Base-by-base conservation (phyloP, 2,797 vertebrate genomes). In the Sparus aurata region DNA sequence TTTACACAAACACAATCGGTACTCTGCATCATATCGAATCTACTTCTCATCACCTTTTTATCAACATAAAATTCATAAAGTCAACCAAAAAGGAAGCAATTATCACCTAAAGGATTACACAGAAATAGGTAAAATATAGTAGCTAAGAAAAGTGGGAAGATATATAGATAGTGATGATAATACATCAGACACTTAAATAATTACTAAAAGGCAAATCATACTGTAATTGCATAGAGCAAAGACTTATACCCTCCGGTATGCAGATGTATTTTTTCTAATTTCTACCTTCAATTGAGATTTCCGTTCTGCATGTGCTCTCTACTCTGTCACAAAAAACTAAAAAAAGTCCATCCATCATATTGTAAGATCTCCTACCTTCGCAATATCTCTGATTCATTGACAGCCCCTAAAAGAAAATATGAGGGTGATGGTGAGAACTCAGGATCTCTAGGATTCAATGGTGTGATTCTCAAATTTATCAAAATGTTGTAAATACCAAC, bases 311-410 rank as follows among this genome's bases (percentile, higher is more conserved):
- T 38, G 34, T 2, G 5, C 46, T 43, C 12, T 27, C 22, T 13
- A 45, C n/a, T 18, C 10, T 43, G 22, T 43, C 22, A 34, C 18
- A 25, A 49, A 60, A 67, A 38, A 25, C 1, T 1, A 11, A 10
- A 67, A 47, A 69, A 47, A 65, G 41, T 57, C 16, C 1, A 1
- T n/a, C 18, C 5, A 5, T 61, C 22, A 41, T 16, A 59, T 34
- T 41, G 12, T 65, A 69, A 49, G 5, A 9, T 34, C 11, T 70
- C 85, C 49, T 69, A 93, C 91, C 66, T 59, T 57, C 47, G 0
- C 61, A 83, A 85, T 16, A 50, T 54, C 12, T 0, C 23, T 53
- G 11, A 27, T 5, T 67, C 18, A 25, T 20, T 0, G 2, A 0
- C 0, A 15, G 4, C 0, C 0, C 2, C 80, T 80, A 59, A 23